Evolutionary conservation across 2,113 vertebrate species (phyloP), one percentile per base, ranked within the genome.

Genomic region (Anarhynchus alexandrinus): DNA sequence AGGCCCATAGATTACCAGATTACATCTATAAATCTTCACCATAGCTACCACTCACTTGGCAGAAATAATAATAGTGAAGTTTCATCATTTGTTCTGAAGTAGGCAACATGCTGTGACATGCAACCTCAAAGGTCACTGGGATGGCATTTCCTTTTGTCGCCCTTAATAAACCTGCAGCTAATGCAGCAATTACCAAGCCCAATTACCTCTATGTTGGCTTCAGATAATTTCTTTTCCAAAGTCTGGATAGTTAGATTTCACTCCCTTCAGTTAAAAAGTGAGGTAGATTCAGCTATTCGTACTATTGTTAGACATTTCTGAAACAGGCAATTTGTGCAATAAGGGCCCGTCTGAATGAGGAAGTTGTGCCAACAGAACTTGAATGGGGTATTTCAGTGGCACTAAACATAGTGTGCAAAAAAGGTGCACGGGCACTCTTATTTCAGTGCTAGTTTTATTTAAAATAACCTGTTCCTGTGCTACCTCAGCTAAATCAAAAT

Each of bases 21-120:
- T 90, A 96, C 69, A 57, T 23, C 88, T 14, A 95, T 97, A 97
- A 97, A 97, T 98, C 96, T 94, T 93, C 88, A 62, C 85, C 88
- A 45, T n/a, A 87, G 94, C 94, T 77, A 92, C 88, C 86, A 81
- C 92, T 89, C 78, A 29, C 71, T 89, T 82, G 88, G 90, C 92
- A 93, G 92, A 91, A 95, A 80, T 32, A 77, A 81, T 49, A 95
- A 80, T 32, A 77, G 83, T 49, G 88, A 89, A 89, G 88, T 94
- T 94, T 87, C 94, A 92, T 94, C 71, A 85, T 93, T 96, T 96
- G 81, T 81, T 67, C 88, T 91, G 73, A 38, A 45, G 94, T 77
- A 94, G 92, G 86, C 93, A 96, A 95, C 88, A 93, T 19, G 85
- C 94, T 82, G 88, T 58, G 92, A 94, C 93, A 93, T 54, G 86